Conservation (phyloP, 92 coral and sea anemone species). For the Parazoanthus darwini region DNA sequence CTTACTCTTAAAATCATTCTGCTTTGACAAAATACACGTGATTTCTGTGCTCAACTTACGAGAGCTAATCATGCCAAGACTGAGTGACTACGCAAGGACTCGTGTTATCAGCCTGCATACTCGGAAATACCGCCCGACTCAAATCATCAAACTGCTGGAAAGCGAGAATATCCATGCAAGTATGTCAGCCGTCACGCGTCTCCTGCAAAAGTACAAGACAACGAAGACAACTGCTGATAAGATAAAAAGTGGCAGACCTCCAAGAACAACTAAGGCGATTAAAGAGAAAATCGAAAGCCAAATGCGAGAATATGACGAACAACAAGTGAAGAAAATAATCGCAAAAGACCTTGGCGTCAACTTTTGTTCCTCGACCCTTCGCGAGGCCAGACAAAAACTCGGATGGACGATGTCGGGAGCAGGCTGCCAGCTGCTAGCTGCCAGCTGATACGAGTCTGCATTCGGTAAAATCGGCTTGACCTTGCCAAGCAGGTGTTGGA, state of each 20-base stretch:
- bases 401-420: slow-evolving; percentile 9
- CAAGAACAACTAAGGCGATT: neutral
- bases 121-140: neutral
- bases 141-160: slow-evolving; percentile 7
- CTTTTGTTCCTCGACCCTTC: slow-evolving; percentile 7
- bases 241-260: neutral
- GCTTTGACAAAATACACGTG: no score
- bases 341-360: neutral
- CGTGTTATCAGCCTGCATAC: neutral
- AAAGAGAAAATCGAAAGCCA: neutral
- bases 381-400: neutral
- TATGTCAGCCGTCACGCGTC: neutral
- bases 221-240: neutral
- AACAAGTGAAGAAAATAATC: neutral
- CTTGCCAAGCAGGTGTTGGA: slow-evolving; percentile 8
- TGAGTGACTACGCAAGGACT: neutral
- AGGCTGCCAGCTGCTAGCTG: no score
- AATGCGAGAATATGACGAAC: slow-evolving; percentile 4
- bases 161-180: slow-evolving; percentile 1
- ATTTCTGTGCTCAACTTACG: neutral
- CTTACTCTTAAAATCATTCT: no score
- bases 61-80: neutral
- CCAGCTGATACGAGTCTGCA: no score
- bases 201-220: neutral
- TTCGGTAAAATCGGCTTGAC: no score